Percentiles rank a stretch among this genome's conserved stretches.
phyloP scores from a whole-genome alignment of 2,888 invertebrate genomes.

The Lasioglossum zephyrum region DNA sequence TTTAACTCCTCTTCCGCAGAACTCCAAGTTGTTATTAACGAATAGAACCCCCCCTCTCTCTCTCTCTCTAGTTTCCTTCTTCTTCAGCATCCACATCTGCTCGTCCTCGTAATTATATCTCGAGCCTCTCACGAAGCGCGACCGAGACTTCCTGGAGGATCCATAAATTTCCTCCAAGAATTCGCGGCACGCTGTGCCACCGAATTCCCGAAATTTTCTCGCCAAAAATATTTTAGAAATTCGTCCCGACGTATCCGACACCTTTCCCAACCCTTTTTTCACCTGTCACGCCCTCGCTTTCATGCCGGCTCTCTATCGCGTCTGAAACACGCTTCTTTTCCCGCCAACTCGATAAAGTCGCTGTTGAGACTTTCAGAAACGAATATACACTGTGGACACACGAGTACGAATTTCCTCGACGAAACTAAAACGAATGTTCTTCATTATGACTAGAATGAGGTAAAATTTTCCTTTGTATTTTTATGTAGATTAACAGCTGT shows the following conservation, averaged over 20 bases:
- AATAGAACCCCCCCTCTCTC: constrained; percentile 28
- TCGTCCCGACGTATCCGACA: constrained; percentile 44
- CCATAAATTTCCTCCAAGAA: constrained; percentile 71
- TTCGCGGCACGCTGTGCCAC: constrained; percentile 60
- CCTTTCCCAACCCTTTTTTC: neutral
- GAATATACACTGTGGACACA: neutral
- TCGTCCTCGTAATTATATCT: constrained; percentile 55
- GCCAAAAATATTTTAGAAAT: constrained; percentile 70
- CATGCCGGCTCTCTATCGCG: neutral
- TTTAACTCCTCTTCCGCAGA: constrained; percentile 46
- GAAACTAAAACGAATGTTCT: neutral
- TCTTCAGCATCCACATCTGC: neutral
- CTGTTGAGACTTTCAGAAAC: neutral
- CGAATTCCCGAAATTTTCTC: constrained; percentile 71
- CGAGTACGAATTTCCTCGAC: neutral
- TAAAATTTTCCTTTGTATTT: neutral
- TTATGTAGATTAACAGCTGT: neutral
- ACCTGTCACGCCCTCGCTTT: neutral
- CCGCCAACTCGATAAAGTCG: neutral
- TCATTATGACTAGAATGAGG: neutral
- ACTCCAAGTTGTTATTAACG: constrained; percentile 57
- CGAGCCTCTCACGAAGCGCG: constrained; percentile 57
- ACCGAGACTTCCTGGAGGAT: constrained; percentile 69
- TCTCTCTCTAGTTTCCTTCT: constrained; percentile 10
- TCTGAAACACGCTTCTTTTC: neutral